Base-by-base conservation (phyloP, 2,888 invertebrate genomes). In the Nowickia ferox region DNA sequence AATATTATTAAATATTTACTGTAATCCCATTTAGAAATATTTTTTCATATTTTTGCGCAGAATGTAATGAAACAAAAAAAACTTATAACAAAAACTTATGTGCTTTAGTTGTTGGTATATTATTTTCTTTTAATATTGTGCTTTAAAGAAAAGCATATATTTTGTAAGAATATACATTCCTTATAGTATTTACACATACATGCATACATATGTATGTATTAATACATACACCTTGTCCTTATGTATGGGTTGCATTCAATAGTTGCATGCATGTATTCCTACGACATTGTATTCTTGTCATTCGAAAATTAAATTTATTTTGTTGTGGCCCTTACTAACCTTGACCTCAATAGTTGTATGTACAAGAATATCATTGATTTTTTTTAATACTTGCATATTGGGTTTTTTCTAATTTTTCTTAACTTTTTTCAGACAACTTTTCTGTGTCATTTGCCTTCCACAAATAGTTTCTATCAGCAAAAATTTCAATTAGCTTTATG, bases 321-420 rank as follows among this genome's bases (percentile, higher is more conserved):
- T 74, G 74, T 72, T 80, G 66, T 76, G 75, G 76, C 84, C 84
- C 38, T 82, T 86, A 86, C 80, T 86, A 86, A 81, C 87, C 87
- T 87, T 87, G 87, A 87, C 87, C 87, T 80, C 80, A 72, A 87
- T 87, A 55, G 51, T n/a, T 53, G 66, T 61, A 44, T 57, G 8
- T 42, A 30, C n/a, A 51, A 48, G 38, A 57, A 46, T 57, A 65
- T 63, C 68, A 69, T 66, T 76, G 57, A 66, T 66, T 80, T 84
- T 22, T 46, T 71, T 66, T 59, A 17, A 66, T 48, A 55, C 68
- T 22, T 40, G 61, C 57, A 63, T 46, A 53, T 61, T 44, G 63
- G 63, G 68, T 68, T 46, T 38, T 22, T 59, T 66, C 46, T 42
- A 19, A n/a, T 11, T 13, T 5, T 59, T 44, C 57, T 17, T 0